These are phyloP conservation scores for Diploscapter pachys DNA, from an alignment of 1,140 invertebrate genomes.

Conservation along the genomic window DNA sequence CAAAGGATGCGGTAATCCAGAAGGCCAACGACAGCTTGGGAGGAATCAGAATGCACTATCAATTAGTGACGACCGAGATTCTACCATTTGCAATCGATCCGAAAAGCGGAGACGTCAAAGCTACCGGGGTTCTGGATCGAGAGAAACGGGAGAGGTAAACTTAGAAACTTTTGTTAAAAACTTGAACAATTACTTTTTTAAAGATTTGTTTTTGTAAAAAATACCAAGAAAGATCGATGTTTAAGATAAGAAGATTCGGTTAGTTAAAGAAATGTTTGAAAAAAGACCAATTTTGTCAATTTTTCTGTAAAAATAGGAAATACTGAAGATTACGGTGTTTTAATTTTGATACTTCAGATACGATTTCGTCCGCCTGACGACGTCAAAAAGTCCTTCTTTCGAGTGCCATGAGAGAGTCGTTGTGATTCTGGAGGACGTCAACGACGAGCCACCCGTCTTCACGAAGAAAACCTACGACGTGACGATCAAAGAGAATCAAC, in stretches of 20 bases:
- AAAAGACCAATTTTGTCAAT: no score
- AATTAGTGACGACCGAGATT: constrained; percentile 1
- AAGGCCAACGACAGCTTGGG: background rate
- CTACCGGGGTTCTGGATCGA: constrained; percentile 3
- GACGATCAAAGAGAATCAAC: constrained; percentile 80
- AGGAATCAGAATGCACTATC: background rate
- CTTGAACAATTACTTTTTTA: no score
- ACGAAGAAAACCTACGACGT: constrained; percentile 83
- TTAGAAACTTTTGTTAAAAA: no score
- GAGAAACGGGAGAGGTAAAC: background rate
- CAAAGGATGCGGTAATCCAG: background rate
- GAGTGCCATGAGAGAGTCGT: constrained; percentile 14
- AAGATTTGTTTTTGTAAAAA: no score
- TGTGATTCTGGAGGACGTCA: constrained; percentile 73
- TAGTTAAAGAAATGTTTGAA: no score
- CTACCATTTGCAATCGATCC: constrained; percentile 1
- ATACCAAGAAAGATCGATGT: no score
- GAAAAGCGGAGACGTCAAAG: constrained; percentile 2
- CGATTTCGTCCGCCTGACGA: constrained; percentile 2
- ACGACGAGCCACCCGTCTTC: constrained; percentile 90
- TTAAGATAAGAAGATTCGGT: no score
- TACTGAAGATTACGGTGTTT: no score
- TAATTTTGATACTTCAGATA: background rate
- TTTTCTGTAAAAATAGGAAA: no score
- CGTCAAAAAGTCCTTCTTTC: background rate